Base-by-base conservation (phyloP, 2,113 vertebrate species). In the Papio anubis region DNA sequence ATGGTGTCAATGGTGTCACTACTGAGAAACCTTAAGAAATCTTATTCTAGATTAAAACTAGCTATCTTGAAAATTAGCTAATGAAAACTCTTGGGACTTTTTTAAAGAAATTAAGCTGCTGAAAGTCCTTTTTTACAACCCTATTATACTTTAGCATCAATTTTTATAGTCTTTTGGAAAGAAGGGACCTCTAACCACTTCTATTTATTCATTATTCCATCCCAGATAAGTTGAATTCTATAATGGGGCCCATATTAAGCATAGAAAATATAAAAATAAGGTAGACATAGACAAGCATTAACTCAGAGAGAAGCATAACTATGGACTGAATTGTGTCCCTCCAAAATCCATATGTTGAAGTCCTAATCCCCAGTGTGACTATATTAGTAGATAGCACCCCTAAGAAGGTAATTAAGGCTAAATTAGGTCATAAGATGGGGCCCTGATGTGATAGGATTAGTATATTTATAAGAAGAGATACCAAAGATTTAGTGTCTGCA, bases 81-180 rank as follows among this genome's bases (percentile, higher is more conserved):
- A 79, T 68, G 27, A 17, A 85, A 87, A 90, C 18, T 79, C 76
- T 86, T 52, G n/a, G 43, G 23, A 93, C 66, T 20, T 96, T 88
- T 90, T 96, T 90, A 76, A 89, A 64, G 61, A 91, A 93, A 97
- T 78, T 75, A 70, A 88, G 66, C 38, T 25, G 14, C 5, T 76
- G 23, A 85, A 93, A 52, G 21, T 85, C 89, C 32, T 72, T 70
- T 93, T 94, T 86, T 64, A 86, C 0, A 90, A 92, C 72, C 32
- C 48, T 86, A 50, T 83, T 96, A 88, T 68, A 73, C 40, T 16
- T 79, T 82, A 88, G 5, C 40, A 79, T 89, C 45, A 89, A 59
- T 95, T 96, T 87, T 89, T 88, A 90, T 70, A 92, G 61, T 6
- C 76, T 89, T n/a, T 92, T 78, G 35, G 81, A 90, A 97, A 96